Conservation (phyloP, 2,888 invertebrate species). For the Netelia fuscicornis region DNA sequence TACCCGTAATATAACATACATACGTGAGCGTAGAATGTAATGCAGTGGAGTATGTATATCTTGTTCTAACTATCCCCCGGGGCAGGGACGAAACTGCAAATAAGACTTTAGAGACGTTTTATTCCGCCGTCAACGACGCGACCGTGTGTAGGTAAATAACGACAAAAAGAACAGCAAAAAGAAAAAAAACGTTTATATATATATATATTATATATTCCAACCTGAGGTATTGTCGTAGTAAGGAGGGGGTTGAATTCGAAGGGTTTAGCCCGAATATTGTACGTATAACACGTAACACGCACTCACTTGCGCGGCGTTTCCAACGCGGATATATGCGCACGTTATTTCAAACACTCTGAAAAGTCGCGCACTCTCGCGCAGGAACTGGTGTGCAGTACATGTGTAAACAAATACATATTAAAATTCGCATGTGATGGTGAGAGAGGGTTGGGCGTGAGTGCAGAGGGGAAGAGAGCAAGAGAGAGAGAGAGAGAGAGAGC, state of each 20-base stretch:
- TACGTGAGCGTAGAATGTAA: slow-evolving; percentile 56
- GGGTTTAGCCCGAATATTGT: slow-evolving; percentile 30
- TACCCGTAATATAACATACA: slow-evolving; percentile 58
- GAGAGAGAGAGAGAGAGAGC: slow-evolving; percentile 33
- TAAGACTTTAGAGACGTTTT: slow-evolving; percentile 23
- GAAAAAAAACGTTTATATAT: not conserved
- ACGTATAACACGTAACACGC: slow-evolving; percentile 55
- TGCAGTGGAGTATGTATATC: slow-evolving; percentile 12
- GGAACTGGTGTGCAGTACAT: slow-evolving; percentile 23
- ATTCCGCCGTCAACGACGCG: slow-evolving; percentile 30
- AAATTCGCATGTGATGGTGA: slow-evolving; percentile 52
- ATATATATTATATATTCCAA: slow-evolving; percentile 8
- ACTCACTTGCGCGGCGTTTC: slow-evolving; percentile 51
- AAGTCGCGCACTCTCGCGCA: slow-evolving; percentile 49
- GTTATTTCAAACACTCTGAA: slow-evolving; percentile 46
- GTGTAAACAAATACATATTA: slow-evolving; percentile 51
- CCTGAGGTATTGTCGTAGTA: not conserved
- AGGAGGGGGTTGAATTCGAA: slow-evolving; percentile 19
- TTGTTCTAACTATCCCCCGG: not conserved
- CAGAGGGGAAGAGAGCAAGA: slow-evolving; percentile 12
- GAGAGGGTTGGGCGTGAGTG: slow-evolving; percentile 39
- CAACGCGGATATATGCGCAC: slow-evolving; percentile 38
- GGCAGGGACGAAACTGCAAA: not conserved
- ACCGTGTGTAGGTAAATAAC: slow-evolving; percentile 57
- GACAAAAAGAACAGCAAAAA: slow-evolving; percentile 54